A percentile compares a stretch with the other conserved stretches of the same genome.
phyloP scores from a whole-genome alignment of 92 coral and sea anemone species.

The Zoanthus sociatus region DNA sequence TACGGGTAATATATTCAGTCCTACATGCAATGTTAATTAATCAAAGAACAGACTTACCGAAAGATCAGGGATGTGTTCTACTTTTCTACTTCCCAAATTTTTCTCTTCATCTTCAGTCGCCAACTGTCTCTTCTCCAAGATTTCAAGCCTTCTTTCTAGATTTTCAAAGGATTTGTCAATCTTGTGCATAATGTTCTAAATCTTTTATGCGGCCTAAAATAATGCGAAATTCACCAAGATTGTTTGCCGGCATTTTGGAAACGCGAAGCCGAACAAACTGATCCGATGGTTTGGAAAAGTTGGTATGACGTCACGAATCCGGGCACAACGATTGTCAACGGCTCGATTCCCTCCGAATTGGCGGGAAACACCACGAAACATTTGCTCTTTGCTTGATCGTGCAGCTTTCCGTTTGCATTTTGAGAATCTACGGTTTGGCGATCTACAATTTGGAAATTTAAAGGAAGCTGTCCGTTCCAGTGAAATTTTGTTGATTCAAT shows the following conservation, averaged over 20 bases:
- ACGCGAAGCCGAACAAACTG: neutral
- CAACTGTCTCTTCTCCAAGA: neutral
- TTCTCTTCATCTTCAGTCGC: neutral
- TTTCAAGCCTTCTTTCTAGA: neutral
- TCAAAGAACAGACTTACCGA: conserved; percentile 13
- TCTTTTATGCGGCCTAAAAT: conserved; percentile 1
- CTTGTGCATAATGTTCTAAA: neutral
- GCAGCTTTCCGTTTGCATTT: neutral
- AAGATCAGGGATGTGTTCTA: conserved; percentile 12
- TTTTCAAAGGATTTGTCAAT: neutral
- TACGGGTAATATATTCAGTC: conserved; percentile 13
- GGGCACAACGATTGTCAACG: no score
- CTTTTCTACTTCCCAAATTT: conserved; percentile 17
- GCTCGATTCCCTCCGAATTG: no score
- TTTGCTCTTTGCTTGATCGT: conserved; percentile 9
- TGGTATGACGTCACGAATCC: no score
- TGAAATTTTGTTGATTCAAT: neutral
- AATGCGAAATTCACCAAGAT: neutral
- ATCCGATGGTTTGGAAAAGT: no score
- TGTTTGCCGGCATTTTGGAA: conserved; percentile 9
- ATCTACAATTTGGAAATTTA: neutral
- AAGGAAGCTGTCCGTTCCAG: neutral
- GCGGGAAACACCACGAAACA: conserved; percentile 10
- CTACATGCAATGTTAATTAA: conserved; percentile 1
- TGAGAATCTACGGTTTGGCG: neutral